Evolutionary conservation across 2,113 vertebrate genomes (phyloP), one percentile per base, ranked within the genome.

Genomic region (Romanogobio albipinnatus): DNA sequence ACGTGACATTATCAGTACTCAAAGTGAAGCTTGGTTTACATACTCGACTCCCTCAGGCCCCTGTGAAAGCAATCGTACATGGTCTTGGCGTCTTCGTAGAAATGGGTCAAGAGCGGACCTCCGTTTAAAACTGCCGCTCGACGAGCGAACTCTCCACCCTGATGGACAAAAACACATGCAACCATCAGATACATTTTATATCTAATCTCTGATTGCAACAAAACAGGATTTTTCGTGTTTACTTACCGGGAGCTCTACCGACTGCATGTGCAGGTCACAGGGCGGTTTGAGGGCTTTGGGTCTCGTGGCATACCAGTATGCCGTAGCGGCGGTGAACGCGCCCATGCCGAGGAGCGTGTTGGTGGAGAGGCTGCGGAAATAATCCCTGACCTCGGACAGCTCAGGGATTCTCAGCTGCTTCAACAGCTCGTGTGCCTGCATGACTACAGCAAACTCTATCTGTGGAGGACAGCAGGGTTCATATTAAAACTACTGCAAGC

Each of bases 241-340:
- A 94, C 96, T 95, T 86, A 98, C 97, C 92, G 95, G 90, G 29
- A 97, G 75, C 91, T 98, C 96, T 66, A 96, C 90, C 0, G 98
- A 99, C 88, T 99, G 98, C 96, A 95, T 95, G 61, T 89, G 74
- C 66, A 98, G 92, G 88, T 98, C 95, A 14, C 96, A 98, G 47
- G 95, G 91, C 0, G 95, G 94, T 29, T 96, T 96, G 74, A 96
- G 90, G 64, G 96, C 92, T 83, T 93, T 96, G 0, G 97, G 96
- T 71, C 96, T 95, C 0, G 96, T 97, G 24, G 96, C 95, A 39
- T 97, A 96, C 96, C 96, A 98, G 92, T 96, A 98, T 2, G 96
- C 96, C 0, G 96, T 96, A 6, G 96, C 93, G 0, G 96, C 96
- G 0, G 96, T 96, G 1, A 97, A 95, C 0, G 96, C 96, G 0